phyloP scores from a whole-genome alignment of 2,113 vertebrate species.

The Rissa tridactyla region DNA sequence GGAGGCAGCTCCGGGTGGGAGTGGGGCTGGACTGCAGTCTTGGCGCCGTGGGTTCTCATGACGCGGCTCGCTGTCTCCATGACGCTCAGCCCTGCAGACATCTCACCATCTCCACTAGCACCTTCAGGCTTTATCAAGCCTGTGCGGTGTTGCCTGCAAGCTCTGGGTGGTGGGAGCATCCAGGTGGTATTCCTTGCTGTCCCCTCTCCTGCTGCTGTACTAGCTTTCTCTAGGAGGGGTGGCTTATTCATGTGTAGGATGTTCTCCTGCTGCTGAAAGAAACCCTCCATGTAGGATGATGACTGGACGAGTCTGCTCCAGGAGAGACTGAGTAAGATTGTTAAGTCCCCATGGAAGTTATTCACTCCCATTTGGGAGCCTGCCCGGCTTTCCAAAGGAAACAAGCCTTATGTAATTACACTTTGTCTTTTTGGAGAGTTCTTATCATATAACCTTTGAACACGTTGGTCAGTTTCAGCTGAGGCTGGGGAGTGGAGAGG shows the following conservation, averaged over 20 bases:
- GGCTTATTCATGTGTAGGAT: not conserved
- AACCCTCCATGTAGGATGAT: accelerated
- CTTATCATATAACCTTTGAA: not conserved
- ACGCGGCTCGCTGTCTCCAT: not conserved
- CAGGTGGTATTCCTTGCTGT: not conserved
- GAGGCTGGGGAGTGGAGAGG: not conserved
- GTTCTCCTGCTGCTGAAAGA: not conserved
- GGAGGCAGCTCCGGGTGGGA: accelerated
- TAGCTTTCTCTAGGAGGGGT: not conserved
- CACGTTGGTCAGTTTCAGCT: not conserved
- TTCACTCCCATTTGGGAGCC: not conserved
- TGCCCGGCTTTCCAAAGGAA: not conserved
- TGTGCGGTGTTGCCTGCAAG: not conserved
- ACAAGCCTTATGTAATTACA: not conserved
- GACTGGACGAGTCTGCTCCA: not conserved
- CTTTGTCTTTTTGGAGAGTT: constrained; percentile 11
- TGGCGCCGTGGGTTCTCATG: accelerated
- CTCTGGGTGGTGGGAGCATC: accelerated
- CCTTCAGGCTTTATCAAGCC: not conserved
- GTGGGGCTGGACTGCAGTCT: not conserved
- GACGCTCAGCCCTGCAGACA: not conserved
- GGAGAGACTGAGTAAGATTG: not conserved
- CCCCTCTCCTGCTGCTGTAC: not conserved
- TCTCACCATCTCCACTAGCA: not conserved
- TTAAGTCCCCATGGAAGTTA: not conserved